phyloP scores from a whole-genome alignment of 1,140 invertebrate species.

The Tetragonula clypearis region DNA sequence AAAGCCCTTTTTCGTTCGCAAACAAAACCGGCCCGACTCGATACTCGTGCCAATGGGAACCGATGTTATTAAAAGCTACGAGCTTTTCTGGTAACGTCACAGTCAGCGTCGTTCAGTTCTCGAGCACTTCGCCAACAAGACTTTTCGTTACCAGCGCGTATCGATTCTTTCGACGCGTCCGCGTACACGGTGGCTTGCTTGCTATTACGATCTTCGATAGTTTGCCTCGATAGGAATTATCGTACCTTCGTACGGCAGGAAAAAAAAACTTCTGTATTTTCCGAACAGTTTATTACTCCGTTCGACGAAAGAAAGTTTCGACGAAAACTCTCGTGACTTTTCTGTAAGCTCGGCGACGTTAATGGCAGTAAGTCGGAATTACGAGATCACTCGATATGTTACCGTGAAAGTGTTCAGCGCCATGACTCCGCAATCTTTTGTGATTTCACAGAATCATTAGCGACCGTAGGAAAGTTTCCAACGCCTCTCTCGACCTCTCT shows the following conservation, averaged over 20 bases:
- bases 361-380: not conserved
- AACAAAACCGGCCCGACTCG: conserved; percentile 44
- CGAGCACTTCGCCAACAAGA: conserved; percentile 26
- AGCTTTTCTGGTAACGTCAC: conserved; percentile 26
- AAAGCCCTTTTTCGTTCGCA: conserved; percentile 57
- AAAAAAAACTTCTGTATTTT: not conserved
- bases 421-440: not conserved
- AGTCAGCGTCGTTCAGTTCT: conserved; percentile 11
- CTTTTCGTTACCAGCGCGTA: conserved; percentile 21
- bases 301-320: not conserved
- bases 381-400: not conserved
- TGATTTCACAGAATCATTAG: conserved; percentile 10
- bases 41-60: conserved; percentile 43
- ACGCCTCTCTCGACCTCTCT: not conserved
- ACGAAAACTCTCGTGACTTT: too few species aligned
- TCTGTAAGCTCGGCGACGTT: not conserved
- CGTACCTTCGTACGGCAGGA: not conserved
- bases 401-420: not conserved
- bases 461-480: conserved; percentile 5
- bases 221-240: not conserved
- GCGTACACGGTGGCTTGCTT: not conserved
- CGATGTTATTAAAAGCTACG: conserved; percentile 52
- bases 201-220: not conserved
- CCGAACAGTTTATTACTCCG: not conserved
- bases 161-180: conserved; percentile 5